These are phyloP conservation scores for Megaptera novaeangliae DNA, from an alignment of 2,113 vertebrate species.

Conservation along the genomic window DNA sequence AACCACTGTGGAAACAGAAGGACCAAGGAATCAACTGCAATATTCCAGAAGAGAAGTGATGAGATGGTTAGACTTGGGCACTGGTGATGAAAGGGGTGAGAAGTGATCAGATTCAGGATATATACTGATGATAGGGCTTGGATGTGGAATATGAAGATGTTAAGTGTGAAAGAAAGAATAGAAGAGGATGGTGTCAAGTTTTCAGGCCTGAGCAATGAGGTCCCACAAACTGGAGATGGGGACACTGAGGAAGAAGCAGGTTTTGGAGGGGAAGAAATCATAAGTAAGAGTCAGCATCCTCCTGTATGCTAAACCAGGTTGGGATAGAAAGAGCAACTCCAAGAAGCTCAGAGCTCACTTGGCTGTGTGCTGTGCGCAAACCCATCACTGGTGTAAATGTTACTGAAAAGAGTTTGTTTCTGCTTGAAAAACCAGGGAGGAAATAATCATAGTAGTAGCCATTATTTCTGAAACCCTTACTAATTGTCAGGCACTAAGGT, in stretches of 20 bases:
- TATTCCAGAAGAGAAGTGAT: background rate
- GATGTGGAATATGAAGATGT: background rate
- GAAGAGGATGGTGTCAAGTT: background rate
- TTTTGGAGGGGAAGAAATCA: background rate
- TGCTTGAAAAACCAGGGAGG: background rate
- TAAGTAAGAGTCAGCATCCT: background rate
- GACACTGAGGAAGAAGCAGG: background rate
- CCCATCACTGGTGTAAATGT: background rate
- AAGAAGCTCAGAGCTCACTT: background rate
- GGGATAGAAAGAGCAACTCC: background rate
- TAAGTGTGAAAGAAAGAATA: background rate
- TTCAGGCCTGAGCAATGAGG: background rate
- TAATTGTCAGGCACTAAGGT: background rate
- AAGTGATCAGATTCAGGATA: background rate
- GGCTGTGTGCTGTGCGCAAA: background rate
- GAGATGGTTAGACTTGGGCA: background rate
- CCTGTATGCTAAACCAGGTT: background rate
- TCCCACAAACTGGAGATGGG: background rate
- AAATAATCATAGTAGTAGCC: background rate
- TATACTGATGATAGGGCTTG: background rate
- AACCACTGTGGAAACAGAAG: background rate
- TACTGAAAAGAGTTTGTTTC: background rate
- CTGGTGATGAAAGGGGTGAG: background rate
- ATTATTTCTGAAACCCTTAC: background rate
- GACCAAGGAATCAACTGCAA: background rate